phyloP scores from a whole-genome alignment of 1,140 invertebrate genomes.

The Drosophila pseudoobscura region DNA sequence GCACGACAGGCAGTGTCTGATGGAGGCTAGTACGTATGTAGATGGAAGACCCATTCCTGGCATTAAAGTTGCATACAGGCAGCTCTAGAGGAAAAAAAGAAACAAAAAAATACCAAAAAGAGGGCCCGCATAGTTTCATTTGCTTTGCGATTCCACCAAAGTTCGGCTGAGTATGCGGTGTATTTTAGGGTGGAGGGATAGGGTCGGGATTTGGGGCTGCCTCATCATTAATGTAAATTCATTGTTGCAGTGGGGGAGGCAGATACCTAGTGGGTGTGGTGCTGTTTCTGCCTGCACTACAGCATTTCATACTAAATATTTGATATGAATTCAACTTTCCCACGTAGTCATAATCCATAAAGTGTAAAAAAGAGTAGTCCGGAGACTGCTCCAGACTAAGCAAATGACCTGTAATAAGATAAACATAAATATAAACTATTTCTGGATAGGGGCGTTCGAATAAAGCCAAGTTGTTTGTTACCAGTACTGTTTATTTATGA shows the following conservation, averaged over 20 bases:
- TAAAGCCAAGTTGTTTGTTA: too few species aligned
- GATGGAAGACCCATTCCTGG: constrained; percentile 22
- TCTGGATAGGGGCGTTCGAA: too few species aligned
- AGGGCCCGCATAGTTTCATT: constrained; percentile 65
- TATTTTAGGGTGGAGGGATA: constrained; percentile 19
- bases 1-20: neutral
- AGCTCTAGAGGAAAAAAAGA: constrained; percentile 1
- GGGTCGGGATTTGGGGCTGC: constrained; percentile 17
- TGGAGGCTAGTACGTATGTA: constrained; percentile 5
- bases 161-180: constrained; percentile 54
- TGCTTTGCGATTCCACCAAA: constrained; percentile 69
- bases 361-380: constrained; percentile 4
- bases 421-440: too few species aligned
- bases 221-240: constrained; percentile 81
- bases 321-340: constrained; percentile 52
- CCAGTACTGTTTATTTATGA: too few species aligned
- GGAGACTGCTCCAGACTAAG: neutral
- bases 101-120: constrained; percentile 40
- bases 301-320: constrained; percentile 73
- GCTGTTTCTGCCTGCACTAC: constrained; percentile 47
- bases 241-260: constrained; percentile 52
- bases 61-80: constrained; percentile 49
- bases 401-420: neutral
- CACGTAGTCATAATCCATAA: constrained; percentile 39
- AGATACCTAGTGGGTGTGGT: neutral